Conservation (phyloP, 2,113 vertebrate genomes). For the Romanogobio albipinnatus region DNA sequence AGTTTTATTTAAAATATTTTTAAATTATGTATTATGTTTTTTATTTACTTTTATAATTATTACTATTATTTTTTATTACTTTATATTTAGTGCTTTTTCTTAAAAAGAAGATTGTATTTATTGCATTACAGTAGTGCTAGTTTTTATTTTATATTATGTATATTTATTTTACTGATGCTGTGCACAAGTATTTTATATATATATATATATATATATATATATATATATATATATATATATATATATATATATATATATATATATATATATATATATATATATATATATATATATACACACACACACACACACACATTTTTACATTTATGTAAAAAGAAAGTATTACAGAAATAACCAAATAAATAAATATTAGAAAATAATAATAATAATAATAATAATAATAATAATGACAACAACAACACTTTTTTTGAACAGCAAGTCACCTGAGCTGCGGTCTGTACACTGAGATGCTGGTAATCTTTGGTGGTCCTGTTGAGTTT, state of each 20-base stretch:
- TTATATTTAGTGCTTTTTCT: neutral
- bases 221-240: too few species aligned
- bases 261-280: too few species aligned
- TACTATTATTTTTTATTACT: neutral
- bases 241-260: too few species aligned
- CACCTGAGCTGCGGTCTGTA: slow-evolving; percentile 57
- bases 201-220: too few species aligned
- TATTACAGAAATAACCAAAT: neutral
- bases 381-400: neutral
- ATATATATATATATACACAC: too few species aligned
- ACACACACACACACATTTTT: too few species aligned
- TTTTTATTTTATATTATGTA: neutral
- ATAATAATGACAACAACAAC: neutral
- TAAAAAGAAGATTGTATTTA: neutral
- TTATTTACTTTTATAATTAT: neutral
- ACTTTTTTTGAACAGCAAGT: neutral
- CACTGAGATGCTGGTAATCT: slow-evolving; percentile 42
- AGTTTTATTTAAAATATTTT: neutral
- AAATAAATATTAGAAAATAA: neutral
- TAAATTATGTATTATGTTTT: neutral
- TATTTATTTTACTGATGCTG: neutral
- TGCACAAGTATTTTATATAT: neutral
- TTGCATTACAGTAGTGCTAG: neutral
- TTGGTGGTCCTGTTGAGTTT: slow-evolving; percentile 62
- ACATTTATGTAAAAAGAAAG: too few species aligned